Evolutionary conservation across 2,113 vertebrate genomes (phyloP).

Genomic region (Ailuropoda melanoleuca): DNA sequence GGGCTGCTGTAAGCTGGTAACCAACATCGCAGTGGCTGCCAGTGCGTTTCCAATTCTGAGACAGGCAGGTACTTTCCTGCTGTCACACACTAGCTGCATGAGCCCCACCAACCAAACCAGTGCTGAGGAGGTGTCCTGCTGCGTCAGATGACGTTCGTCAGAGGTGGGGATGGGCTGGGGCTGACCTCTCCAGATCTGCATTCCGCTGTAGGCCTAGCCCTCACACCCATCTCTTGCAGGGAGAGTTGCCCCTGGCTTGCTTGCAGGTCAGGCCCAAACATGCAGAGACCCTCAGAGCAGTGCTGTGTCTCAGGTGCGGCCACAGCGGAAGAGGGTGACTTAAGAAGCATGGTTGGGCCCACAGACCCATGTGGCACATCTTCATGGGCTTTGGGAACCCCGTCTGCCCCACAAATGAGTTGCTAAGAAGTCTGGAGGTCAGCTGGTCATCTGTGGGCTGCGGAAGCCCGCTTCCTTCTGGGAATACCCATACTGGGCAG

Average conservation of each 20-base stretch:
- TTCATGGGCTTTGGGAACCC: background rate
- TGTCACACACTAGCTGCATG: background rate
- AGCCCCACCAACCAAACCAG: background rate
- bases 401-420: background rate
- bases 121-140: background rate
- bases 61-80: constrained; percentile 1
- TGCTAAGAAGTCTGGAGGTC: accelerated
- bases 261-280: background rate
- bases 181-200: background rate
- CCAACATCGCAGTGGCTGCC: constrained; percentile 42
- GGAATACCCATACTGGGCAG: constrained; percentile 6
- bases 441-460: background rate
- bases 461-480: constrained; percentile 65
- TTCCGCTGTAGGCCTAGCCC: background rate
- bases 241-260: background rate
- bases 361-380: background rate
- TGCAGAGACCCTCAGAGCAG: accelerated
- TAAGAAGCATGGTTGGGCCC: background rate
- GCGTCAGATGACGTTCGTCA: constrained; percentile 27
- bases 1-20: constrained; percentile 23
- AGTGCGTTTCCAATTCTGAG: constrained; percentile 60
- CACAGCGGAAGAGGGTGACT: background rate
- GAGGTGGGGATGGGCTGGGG: background rate
- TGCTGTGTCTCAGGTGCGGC: background rate
- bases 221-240: background rate